Base-by-base conservation (phyloP, 2,797 vertebrate species). In the Silurus lanzhouensis region DNA sequence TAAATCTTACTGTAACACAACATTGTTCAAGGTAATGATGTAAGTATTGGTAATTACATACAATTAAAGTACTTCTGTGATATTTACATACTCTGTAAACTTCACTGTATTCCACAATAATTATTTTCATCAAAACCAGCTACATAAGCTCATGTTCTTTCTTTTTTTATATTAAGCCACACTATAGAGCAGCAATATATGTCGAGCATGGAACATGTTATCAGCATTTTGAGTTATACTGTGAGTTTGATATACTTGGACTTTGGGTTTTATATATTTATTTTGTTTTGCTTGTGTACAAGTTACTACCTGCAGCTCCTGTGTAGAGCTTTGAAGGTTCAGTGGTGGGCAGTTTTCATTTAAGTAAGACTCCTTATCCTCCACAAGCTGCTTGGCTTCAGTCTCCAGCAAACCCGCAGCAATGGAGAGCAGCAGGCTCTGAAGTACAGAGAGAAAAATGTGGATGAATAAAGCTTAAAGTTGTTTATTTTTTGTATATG, bases 391-490 rank as follows among this genome's bases (percentile, higher is more conserved):
- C 44, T 90, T 91, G 38, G 88, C 86, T 89, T 95, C 94, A 83
- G 89, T 10, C 2, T 93, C 91, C 17, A 94, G 20, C 91, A 94
- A 91, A 57, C 15, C 80, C 19, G 78, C 60, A 4, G 93, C 94
- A 60, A 95, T 93, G 81, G 90, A 82, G 0, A 92, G 94, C 87
- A 95, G 87, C 91, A 95, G 14, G 79, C 94, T 91, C 90, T 91
- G 72, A 71, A 31, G 27, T n/a, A 58, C 10, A 72, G 3, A 55
- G 27, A 67, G 52, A 63, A 5, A 58, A 67, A 80, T 67, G 14
- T 63, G 1, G 2, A 79, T 12, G 38, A 27, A 58, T 46, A 10
- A 55, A 13, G 79, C 31, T 44, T 46, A 22, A 27, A 31, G 66
- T n/a, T 38, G 22, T 22, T 58, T 52, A 44, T 38, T 27, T 13